Evolutionary conservation across 2,888 invertebrate species (phyloP).

Genomic region (Gibbula magus): DNA sequence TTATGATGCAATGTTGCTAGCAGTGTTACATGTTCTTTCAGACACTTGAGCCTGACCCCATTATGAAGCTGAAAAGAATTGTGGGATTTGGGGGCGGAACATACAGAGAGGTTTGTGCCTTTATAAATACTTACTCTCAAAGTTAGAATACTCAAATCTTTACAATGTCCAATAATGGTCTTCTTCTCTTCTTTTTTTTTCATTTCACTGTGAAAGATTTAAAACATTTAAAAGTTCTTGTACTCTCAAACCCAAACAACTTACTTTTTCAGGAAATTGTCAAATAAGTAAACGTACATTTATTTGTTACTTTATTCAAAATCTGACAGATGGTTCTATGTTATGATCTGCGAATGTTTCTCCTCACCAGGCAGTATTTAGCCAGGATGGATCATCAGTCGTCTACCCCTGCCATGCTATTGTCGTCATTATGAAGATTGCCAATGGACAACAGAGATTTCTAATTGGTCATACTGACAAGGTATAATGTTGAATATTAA

Average conservation of each 20-base stretch:
- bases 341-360: neutral
- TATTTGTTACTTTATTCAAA: no score
- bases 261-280: no score
- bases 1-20: neutral
- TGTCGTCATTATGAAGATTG: constrained; percentile 71
- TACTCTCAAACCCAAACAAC: no score
- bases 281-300: no score
- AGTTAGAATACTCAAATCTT: no score
- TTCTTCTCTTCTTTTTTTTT: no score
- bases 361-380: constrained; percentile 70
- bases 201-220: no score
- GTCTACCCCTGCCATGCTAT: constrained; percentile 74
- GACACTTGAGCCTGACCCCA: constrained; percentile 72
- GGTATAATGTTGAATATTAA: constrained; percentile 47
- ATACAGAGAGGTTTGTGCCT: constrained; percentile 60
- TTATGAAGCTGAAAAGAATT: constrained; percentile 69
- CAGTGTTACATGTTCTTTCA: constrained; percentile 40
- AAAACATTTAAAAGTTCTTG: no score
- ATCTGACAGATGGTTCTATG: neutral
- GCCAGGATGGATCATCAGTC: constrained; percentile 63
- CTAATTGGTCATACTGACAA: constrained; percentile 75
- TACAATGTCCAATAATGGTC: no score
- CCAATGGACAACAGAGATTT: constrained; percentile 73
- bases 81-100: constrained; percentile 73
- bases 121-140: no score